Percentiles rank a stretch among this genome's conserved stretches.
phyloP scores from a whole-genome alignment of 1,140 invertebrate genomes.

The Megathymus violae region DNA sequence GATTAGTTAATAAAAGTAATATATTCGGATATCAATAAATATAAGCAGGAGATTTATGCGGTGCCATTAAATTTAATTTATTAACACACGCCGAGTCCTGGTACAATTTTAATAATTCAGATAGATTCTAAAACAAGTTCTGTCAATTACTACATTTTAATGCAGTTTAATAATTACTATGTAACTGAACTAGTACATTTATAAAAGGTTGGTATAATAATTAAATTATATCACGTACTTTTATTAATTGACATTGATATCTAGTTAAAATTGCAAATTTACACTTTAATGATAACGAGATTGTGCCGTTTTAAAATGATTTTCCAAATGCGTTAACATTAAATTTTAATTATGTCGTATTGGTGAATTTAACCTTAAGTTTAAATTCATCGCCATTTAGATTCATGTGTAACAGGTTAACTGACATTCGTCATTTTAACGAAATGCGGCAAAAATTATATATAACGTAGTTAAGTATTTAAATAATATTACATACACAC shows the following conservation, averaged over 20 bases:
- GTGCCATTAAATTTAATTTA: slow-evolving; percentile 21
- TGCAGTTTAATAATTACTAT: slow-evolving; percentile 16
- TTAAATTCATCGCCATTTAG: no score
- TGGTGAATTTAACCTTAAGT: no score
- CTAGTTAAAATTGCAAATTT: no score
- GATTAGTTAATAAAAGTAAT: neutral
- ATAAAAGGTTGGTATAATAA: slow-evolving; percentile 7
- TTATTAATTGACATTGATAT: neutral
- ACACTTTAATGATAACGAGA: no score
- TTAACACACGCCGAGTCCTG: slow-evolving; percentile 5
- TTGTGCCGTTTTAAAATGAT: no score
- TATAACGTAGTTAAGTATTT: no score
- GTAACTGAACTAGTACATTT: slow-evolving; percentile 9
- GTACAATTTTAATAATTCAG: slow-evolving; percentile 20
- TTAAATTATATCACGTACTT: neutral
- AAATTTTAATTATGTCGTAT: no score
- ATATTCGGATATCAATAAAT: slow-evolving; percentile 19
- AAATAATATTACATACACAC: no score
- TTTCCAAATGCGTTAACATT: no score
- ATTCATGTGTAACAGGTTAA: no score
- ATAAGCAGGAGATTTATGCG: slow-evolving; percentile 18
- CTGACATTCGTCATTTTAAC: no score
- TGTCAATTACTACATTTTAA: slow-evolving; percentile 22
- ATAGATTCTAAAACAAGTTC: neutral
- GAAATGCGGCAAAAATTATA: no score